These are phyloP conservation scores for Okapia johnstoni DNA, from an alignment of 2,113 vertebrate genomes.

Conservation along the genomic window DNA sequence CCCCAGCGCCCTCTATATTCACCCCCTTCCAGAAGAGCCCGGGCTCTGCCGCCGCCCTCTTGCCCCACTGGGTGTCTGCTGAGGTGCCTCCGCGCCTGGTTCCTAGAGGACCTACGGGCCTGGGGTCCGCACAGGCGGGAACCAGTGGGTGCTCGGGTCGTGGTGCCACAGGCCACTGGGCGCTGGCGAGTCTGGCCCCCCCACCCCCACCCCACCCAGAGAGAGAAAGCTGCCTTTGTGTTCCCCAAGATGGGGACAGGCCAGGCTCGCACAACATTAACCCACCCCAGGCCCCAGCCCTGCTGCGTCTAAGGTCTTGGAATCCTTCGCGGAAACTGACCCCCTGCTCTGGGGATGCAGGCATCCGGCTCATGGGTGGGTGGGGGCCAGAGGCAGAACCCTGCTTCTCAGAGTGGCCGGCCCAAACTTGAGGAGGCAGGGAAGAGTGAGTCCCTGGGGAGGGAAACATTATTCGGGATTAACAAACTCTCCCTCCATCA, in stretches of 20 bases:
- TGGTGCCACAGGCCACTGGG: constrained; percentile 51
- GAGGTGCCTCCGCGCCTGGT: background rate
- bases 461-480: background rate
- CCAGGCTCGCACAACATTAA: constrained; percentile 72
- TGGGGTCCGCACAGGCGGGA: background rate
- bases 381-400: background rate
- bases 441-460: constrained; percentile 43
- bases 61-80: background rate
- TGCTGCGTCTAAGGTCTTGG: constrained; percentile 36
- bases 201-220: constrained; percentile 1
- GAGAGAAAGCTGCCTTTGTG: constrained; percentile 76
- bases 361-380: background rate
- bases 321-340: constrained; percentile 47
- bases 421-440: background rate
- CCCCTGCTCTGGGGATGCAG: background rate
- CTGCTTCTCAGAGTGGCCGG: background rate
- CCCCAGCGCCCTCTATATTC: background rate
- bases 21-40: background rate
- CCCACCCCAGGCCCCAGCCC: constrained; percentile 57
- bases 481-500: background rate
- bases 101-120: background rate
- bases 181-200: constrained; percentile 26
- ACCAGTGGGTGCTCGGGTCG: constrained; percentile 33
- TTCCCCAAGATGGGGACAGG: constrained; percentile 64
- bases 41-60: background rate